Percentiles rank a stretch among this genome's conserved stretches.
phyloP scores from a whole-genome alignment of 1,140 invertebrate genomes.

The Uloborus diversus region DNA sequence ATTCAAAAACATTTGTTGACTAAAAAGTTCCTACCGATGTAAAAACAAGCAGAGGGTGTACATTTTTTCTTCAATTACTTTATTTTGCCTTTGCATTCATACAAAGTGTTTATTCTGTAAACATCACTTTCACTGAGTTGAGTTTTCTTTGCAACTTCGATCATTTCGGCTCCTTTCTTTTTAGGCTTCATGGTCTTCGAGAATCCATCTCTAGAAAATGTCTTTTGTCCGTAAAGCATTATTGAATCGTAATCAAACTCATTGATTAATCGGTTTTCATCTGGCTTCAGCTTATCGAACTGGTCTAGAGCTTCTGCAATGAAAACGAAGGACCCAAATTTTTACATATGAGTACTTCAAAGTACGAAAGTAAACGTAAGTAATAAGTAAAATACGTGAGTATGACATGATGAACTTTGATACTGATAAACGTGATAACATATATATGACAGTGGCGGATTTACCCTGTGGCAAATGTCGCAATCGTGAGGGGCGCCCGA shows the following conservation, averaged over 20 bases:
- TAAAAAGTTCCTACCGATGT: no score
- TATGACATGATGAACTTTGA: no score
- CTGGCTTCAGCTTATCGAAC: conserved; percentile 57
- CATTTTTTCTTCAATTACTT: conserved; percentile 1
- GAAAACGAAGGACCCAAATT: no score
- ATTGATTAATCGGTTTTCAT: conserved; percentile 57
- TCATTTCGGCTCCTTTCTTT: conserved; percentile 46
- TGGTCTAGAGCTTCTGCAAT: conserved; percentile 46
- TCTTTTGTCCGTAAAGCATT: conserved; percentile 65
- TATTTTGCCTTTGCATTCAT: conserved; percentile 60
- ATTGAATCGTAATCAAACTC: conserved; percentile 65
- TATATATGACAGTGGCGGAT: no score
- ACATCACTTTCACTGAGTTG: conserved; percentile 63
- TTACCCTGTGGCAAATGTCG: no score
- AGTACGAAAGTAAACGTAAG: no score
- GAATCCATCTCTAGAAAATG: conserved; percentile 62
- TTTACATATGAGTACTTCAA: no score
- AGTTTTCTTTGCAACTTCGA: conserved; percentile 62
- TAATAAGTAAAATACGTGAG: no score
- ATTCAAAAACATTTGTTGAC: no score
- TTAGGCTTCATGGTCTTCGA: conserved; percentile 64
- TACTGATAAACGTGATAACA: no score
- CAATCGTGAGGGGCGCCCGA: no score
- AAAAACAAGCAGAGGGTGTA: no score
- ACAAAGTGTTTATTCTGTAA: conserved; percentile 62